These are phyloP conservation scores for Napeogenes sylphis DNA, from an alignment of 2,888 invertebrate species.

Conservation along the genomic window DNA sequence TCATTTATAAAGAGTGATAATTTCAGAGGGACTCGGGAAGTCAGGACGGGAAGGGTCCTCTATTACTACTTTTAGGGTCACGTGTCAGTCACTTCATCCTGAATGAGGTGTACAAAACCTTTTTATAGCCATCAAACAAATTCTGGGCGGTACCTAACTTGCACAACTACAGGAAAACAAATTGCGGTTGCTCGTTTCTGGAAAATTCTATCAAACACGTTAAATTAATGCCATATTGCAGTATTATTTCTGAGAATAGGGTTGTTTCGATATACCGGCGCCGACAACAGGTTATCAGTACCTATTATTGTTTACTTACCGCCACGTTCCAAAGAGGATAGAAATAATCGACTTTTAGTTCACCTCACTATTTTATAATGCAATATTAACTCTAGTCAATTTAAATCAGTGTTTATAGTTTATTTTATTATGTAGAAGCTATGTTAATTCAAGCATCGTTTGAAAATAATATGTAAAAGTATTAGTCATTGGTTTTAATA, in stretches of 20 bases:
- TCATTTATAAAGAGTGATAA: too few relatives aligned
- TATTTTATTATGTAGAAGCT: too few relatives aligned
- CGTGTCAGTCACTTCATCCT: too few relatives aligned
- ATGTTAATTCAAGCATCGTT: too few relatives aligned
- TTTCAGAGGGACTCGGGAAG: too few relatives aligned
- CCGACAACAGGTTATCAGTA: conserved; percentile 49
- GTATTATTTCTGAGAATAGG: conserved; percentile 39
- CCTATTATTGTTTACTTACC: conserved; percentile 48
- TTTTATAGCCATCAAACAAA: too few relatives aligned
- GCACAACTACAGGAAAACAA: conserved; percentile 17
- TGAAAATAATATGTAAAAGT: not conserved
- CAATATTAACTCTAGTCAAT: too few relatives aligned
- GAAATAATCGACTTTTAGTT: conserved; percentile 2
- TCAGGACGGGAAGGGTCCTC: too few relatives aligned
- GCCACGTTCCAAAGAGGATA: conserved; percentile 19
- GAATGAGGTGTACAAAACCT: too few relatives aligned
- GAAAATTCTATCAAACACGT: conserved; percentile 35
- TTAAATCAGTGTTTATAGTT: too few relatives aligned
- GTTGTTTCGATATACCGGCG: conserved; percentile 45
- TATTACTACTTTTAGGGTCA: too few relatives aligned
- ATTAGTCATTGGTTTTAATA: too few relatives aligned
- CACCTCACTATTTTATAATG: not conserved
- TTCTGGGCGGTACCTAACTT: not conserved
- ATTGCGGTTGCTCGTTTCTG: conserved; percentile 19
- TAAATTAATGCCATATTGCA: conserved; percentile 36